phyloP scores from a whole-genome alignment of 1,140 invertebrate genomes.

The Meloidogyne floridensis region DNA sequence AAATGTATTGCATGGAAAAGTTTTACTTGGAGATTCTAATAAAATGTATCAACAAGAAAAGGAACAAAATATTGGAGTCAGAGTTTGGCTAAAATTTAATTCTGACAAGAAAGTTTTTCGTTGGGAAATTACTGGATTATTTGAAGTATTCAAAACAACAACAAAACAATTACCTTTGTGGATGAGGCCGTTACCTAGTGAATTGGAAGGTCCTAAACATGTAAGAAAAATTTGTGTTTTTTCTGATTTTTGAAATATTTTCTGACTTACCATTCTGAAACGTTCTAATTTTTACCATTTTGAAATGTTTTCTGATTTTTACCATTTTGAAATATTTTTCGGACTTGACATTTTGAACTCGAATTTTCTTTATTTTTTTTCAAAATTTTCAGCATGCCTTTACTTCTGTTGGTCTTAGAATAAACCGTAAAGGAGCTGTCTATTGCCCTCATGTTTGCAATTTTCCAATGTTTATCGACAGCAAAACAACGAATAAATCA shows the following conservation, averaged over 20 bases:
- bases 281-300: not conserved
- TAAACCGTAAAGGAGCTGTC: not conserved
- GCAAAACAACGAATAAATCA: not conserved
- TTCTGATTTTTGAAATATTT: not conserved
- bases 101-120: not conserved
- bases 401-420: not conserved
- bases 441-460: slow-evolving; percentile 3
- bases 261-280: no score
- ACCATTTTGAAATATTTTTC: no score
- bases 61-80: not conserved
- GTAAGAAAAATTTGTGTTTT: not conserved
- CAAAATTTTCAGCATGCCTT: not conserved
- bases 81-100: not conserved
- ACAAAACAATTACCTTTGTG: not conserved
- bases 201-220: not conserved
- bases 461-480: not conserved
- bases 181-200: not conserved
- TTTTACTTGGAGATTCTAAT: not conserved
- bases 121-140: slow-evolving; percentile 4
- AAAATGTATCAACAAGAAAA: not conserved
- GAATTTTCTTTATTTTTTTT: not conserved
- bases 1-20: not conserved
- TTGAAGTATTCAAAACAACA: not conserved
- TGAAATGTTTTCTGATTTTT: not conserved
- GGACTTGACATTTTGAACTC: no score